Conservation (phyloP, 2,113 vertebrate species). For the Cercopithecus mona region DNA sequence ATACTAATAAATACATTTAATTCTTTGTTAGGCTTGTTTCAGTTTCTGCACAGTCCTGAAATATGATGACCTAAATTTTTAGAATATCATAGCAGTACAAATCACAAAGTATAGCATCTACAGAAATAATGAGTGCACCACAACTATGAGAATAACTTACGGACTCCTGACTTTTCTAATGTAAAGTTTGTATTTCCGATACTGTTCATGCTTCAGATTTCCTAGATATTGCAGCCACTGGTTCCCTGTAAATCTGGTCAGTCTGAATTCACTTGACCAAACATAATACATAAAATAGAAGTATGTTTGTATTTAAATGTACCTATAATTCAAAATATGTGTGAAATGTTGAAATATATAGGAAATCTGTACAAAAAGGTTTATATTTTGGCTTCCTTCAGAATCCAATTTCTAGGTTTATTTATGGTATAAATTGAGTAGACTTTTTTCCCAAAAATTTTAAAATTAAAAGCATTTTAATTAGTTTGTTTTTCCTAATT, state of each 20-base stretch:
- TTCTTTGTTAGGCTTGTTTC: accelerated
- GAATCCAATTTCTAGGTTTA: background rate
- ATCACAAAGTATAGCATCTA: background rate
- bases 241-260: background rate
- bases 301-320: background rate
- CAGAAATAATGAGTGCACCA: background rate
- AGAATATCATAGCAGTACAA: background rate
- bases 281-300: background rate
- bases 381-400: background rate
- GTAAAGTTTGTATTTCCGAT: background rate
- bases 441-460: background rate
- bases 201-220: background rate
- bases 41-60: accelerated
- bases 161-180: background rate
- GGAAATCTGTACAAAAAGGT: background rate
- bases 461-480: background rate
- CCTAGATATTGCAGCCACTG: accelerated
- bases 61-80: background rate
- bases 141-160: background rate
- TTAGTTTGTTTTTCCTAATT: background rate
- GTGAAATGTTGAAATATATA: background rate
- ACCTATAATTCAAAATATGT: background rate
- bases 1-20: background rate
- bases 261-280: background rate
- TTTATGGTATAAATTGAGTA: background rate